A percentile compares a stretch with the other conserved stretches of the same genome.
Conservation (phyloP, 2,113 vertebrate species). For the Zeus faber region DNA sequence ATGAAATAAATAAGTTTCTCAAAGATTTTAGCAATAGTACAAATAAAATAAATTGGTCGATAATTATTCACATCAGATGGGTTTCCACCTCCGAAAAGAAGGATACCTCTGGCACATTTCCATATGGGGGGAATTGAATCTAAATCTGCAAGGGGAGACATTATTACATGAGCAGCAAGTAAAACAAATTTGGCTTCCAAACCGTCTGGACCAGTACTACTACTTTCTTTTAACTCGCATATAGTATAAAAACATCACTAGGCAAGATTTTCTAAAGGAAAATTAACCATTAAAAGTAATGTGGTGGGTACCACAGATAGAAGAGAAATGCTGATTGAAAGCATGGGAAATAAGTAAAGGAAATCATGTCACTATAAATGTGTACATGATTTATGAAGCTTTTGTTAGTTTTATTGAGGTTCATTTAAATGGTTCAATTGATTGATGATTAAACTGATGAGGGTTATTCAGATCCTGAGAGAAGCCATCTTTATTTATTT, state of each 20-base stretch:
- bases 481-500: no score
- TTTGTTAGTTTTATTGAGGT: no score
- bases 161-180: neutral
- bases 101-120: neutral
- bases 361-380: no score
- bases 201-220: neutral
- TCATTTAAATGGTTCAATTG: no score
- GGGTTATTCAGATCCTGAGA: no score
- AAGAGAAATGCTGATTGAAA: neutral
- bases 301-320: neutral
- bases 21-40: neutral
- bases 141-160: neutral
- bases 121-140: neutral
- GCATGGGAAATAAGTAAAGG: no score
- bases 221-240: neutral
- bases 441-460: no score
- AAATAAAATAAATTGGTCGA: neutral
- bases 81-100: neutral
- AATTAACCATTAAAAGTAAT: neutral
- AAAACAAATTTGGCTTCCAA: neutral
- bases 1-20: neutral
- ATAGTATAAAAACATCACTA: neutral
- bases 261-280: no score
- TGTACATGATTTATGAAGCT: no score
- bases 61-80: neutral